Evolutionary conservation across 2,113 vertebrate species (phyloP).

Genomic region (Heliornis fulica): DNA sequence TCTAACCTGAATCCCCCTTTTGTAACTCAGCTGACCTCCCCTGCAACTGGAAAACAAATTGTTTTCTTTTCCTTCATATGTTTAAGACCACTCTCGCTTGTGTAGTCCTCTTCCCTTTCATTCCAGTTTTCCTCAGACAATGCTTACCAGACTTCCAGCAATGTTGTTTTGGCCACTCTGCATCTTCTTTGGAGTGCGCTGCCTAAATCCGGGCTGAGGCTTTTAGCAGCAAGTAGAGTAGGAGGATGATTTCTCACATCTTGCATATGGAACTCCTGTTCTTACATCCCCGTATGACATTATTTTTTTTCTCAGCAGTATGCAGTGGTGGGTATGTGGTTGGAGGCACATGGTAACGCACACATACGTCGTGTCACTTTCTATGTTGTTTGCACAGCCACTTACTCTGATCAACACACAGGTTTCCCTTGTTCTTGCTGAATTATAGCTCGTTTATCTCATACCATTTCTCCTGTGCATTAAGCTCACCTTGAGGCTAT

Average conservation of each 20-base stretch:
- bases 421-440: neutral
- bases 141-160: neutral
- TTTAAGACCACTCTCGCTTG: neutral
- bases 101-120: neutral
- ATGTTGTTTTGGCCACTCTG: neutral
- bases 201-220: slow-evolving; percentile 33
- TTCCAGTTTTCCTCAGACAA: neutral
- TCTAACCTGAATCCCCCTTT: neutral
- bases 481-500: neutral
- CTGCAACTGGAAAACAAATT: neutral
- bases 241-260: slow-evolving; percentile 58
- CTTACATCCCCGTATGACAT: slow-evolving; percentile 40
- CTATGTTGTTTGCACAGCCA: neutral
- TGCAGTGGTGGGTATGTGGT: slow-evolving; percentile 28
- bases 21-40: neutral
- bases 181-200: neutral
- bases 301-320: slow-evolving; percentile 11
- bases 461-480: neutral
- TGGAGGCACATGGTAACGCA: neutral
- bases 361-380: neutral
- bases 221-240: slow-evolving; percentile 21
- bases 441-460: neutral
- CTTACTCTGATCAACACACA: neutral
- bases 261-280: slow-evolving; percentile 43
- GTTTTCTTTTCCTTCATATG: neutral